Evolutionary conservation across 2,113 vertebrate genomes (phyloP), one percentile per base, ranked within the genome.

Genomic region (Corythornis madagascariensis): DNA sequence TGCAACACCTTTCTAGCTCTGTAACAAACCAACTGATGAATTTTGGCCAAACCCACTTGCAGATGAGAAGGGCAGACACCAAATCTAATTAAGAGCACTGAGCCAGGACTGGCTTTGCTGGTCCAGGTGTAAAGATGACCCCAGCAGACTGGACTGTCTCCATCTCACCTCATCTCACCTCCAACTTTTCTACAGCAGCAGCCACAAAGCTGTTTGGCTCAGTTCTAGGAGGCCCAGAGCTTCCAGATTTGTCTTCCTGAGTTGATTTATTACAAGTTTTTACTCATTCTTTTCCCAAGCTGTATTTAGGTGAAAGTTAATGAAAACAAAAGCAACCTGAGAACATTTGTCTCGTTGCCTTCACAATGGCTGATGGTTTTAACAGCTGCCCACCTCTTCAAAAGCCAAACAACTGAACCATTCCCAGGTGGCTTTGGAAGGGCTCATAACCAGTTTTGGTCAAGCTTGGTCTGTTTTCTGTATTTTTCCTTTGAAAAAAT

Each of bases 181-280:
- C 72, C 45, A 12, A 1, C 7, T 13, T 17, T 19, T 38, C 47
- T 19, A 21, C 7, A 24, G 73, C 73, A 5, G 3, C 24, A 14
- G 42, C 65, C 31, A 0, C 0, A 22, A 10, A 8, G 52, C 5
- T 8, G 5, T 3, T 0, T 1, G 40, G 29, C 24, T 65, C 50
- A 4, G 33, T 2, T 16, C 33, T 1, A 9, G 53, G 69, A 26
- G 25, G 55, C 61, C 1, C 5, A 40, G 48, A 33, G 45, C 55
- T 67, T 74, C 53, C 2, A 16, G 13, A 25, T 60, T 29, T 5
- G 6, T 21, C 60, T 21, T 26, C 24, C 50, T 26, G 50, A 3
- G 13, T 26, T 25, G 50, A 25, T 52, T 26, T 52, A 38, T 38
- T 52, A 14, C 28, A 20, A 50, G 4, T 45, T 38, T 63, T 55